A percentile compares a stretch with the other conserved stretches of the same genome.
These are phyloP conservation scores for Parotia lawesii DNA, from an alignment of 2,113 vertebrate genomes.

Conservation along the genomic window DNA sequence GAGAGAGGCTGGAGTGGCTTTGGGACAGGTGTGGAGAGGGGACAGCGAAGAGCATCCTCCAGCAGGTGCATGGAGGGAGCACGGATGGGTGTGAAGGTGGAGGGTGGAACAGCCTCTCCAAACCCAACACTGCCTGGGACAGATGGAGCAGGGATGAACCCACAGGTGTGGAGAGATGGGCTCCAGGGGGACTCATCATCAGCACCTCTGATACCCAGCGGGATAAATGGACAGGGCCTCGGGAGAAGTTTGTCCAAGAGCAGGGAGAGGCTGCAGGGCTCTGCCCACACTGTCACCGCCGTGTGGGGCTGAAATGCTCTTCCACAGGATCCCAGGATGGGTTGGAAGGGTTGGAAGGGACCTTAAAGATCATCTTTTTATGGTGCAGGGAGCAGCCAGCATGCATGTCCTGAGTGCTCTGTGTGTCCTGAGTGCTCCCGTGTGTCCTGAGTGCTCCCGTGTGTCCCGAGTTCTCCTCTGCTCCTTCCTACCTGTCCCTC, in stretches of 20 bases:
- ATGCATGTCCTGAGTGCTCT: not conserved
- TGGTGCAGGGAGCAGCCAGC: not conserved
- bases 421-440: not conserved
- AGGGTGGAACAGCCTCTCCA: not conserved
- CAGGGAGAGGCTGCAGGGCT: not conserved
- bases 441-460: not conserved
- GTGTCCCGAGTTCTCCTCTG: not conserved
- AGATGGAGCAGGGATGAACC: not conserved
- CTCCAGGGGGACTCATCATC: not conserved
- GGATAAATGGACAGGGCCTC: not conserved
- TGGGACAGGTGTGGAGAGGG: not conserved
- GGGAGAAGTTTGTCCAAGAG: not conserved
- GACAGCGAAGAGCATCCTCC: not conserved
- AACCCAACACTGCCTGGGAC: not conserved
- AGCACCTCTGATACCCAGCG: not conserved
- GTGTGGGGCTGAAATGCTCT: not conserved
- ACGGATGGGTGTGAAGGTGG: not conserved
- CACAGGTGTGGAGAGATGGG: rapidly evolving
- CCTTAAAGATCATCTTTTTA: not conserved
- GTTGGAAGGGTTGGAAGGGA: not conserved
- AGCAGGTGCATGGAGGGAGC: not conserved
- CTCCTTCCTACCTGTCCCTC: not conserved
- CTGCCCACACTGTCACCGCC: not conserved
- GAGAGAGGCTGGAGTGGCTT: not conserved
- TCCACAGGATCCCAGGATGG: not conserved